These are phyloP conservation scores for Kryphioiulus occultus DNA, from an alignment of 2,888 invertebrate genomes.

Conservation along the genomic window DNA sequence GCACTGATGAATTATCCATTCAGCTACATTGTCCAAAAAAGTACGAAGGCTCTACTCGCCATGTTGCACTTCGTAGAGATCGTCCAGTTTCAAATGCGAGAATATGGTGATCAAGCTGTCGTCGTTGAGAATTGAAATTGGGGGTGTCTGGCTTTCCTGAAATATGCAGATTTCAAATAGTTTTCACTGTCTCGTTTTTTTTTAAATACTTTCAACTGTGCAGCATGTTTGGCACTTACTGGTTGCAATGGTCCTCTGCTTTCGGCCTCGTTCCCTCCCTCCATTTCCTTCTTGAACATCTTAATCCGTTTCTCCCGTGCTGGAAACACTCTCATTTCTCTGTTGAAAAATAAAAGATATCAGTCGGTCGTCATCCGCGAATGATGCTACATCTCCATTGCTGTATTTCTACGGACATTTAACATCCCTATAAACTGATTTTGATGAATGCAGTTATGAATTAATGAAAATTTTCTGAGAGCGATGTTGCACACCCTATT, in stretches of 20 bases:
- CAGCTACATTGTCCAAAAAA: neutral
- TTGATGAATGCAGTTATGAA: too few relatives aligned
- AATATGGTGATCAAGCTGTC: conserved; percentile 18
- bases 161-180: neutral
- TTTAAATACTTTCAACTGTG: neutral
- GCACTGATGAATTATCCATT: too few relatives aligned
- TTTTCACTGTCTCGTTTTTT: neutral
- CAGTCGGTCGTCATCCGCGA: too few relatives aligned
- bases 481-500: too few relatives aligned
- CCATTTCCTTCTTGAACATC: neutral
- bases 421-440: too few relatives aligned
- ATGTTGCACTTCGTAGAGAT: conserved; percentile 1
- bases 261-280: neutral
- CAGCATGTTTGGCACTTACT: neutral
- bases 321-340: neutral
- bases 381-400: too few relatives aligned
- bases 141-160: neutral
- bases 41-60: neutral
- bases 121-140: neutral
- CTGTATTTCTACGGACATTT: too few relatives aligned
- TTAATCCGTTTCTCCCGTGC: neutral
- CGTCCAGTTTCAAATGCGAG: conserved; percentile 30
- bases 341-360: too few relatives aligned
- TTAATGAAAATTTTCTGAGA: too few relatives aligned
- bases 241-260: neutral